phyloP scores from a whole-genome alignment of 2,888 invertebrate species.

The Aethes cnicana region DNA sequence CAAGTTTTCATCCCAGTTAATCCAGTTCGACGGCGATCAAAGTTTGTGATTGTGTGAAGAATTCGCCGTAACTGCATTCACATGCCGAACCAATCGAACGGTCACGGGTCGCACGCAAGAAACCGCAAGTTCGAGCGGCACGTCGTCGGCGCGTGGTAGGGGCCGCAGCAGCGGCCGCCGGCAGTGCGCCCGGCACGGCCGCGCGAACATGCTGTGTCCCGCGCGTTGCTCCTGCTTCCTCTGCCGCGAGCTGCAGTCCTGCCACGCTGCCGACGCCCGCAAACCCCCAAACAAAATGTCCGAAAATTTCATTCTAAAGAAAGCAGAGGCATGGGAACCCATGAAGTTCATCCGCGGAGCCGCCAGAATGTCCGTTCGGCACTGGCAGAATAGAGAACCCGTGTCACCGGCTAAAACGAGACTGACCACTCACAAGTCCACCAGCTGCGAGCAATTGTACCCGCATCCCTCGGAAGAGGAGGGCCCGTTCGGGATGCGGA shows the following conservation, averaged over 20 bases:
- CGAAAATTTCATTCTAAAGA: conserved; percentile 81
- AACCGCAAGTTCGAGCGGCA: conserved; percentile 28
- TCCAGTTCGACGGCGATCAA: no score
- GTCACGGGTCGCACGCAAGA: conserved; percentile 16
- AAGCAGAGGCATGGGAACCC: conserved; percentile 77
- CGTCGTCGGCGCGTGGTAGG: conserved; percentile 43
- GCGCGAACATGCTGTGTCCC: conserved; percentile 85
- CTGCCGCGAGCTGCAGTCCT: conserved; percentile 87
- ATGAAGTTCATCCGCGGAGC: conserved; percentile 76
- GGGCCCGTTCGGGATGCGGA: conserved; percentile 65
- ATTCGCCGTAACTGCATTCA: neutral
- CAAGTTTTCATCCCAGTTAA: neutral
- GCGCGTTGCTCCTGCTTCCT: conserved; percentile 89
- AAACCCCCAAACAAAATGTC: conserved; percentile 72
- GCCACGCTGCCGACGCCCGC: conserved; percentile 77
- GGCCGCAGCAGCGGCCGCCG: conserved; percentile 41
- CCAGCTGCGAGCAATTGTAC: conserved; percentile 77
- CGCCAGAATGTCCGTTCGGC: conserved; percentile 78
- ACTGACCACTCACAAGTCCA: conserved; percentile 68
- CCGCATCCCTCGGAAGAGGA: conserved; percentile 66
- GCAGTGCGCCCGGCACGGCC: conserved; percentile 71
- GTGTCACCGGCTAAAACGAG: conserved; percentile 66
- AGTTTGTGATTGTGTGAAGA: no score
- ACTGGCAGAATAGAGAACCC: conserved; percentile 77
- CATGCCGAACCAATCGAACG: conserved; percentile 8